Base-by-base conservation (phyloP, 2,888 invertebrate species). In the Trissoscelio sp. region DNA sequence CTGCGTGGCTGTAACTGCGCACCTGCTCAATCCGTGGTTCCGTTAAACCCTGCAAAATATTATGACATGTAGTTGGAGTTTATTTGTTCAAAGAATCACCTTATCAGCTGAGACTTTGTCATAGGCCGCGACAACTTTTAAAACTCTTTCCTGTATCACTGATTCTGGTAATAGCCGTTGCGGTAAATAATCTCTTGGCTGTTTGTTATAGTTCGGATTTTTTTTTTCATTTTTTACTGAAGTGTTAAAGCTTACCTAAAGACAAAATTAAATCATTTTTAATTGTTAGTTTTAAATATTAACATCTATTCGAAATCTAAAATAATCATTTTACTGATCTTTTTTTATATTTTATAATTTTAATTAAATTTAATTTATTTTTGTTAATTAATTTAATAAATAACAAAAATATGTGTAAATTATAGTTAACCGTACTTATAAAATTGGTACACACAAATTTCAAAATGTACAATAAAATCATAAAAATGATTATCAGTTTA, bases 101-200 rank as follows among this genome's bases (percentile, higher is more conserved):
- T 97, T 96, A 87, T 95, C 94, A 85, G 95, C 94, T 87, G 95
- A 94, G 88, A 97, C 94, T 95, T 98, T 98, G 94, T 98, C 97
- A 93, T 96, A 97, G 83, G 96, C 94, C 87, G 94, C 93, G 92
- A 97, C 95, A 89, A 97, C 97, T 94, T 96, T 95, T 90, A 98
- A 92, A 80, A 98, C 97, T 89, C 97, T 95, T 80, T 95, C 94
- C 91, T 94, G 93, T 87, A 97, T 95, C 90, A 95, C 94, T 89
- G 94, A 93, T 88, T 93, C 91, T 46, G 94, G 92, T 84, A 92
- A 93, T 90, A 94, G 94, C 81, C 91, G 84, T 87, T 92, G 92
- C 83, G 89, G 91, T 88, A 88, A 87, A 87, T 89, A 90, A 83
- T 79, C 78, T 51, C 64, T 39, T 55, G 79, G 70, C 58, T 55